A percentile compares a stretch with the other conserved stretches of the same genome.
Evolutionary conservation across 2,797 vertebrate species (phyloP).

Genomic region (Gymnopithys bicolor): DNA sequence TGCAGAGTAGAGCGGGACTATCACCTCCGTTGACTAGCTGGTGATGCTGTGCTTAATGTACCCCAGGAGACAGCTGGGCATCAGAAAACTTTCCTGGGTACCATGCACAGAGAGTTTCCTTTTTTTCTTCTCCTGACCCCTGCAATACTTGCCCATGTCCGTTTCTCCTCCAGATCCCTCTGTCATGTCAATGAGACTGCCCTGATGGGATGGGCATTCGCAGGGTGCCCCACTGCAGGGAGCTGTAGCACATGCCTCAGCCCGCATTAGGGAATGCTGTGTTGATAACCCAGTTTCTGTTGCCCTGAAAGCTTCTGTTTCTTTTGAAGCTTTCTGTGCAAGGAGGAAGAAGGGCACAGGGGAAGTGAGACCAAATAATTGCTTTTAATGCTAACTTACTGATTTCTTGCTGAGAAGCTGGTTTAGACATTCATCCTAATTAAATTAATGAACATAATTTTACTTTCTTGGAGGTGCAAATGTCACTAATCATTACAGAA

Average conservation of each 20-base stretch:
- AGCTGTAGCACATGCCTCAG: not conserved
- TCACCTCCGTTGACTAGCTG: not conserved
- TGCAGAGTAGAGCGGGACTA: not conserved
- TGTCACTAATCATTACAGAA: not conserved
- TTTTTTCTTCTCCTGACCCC: not conserved
- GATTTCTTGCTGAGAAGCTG: not conserved
- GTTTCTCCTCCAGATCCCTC: not conserved
- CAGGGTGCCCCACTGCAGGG: not conserved
- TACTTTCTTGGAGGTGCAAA: not conserved
- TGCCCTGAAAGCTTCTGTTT: not conserved
- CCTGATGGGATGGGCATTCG: not conserved
- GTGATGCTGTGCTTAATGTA: not conserved
- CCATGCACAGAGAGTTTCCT: not conserved
- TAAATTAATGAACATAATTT: not conserved
- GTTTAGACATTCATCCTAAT: not conserved
- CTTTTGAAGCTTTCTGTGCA: not conserved
- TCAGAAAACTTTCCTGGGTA: not conserved
- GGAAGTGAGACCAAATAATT: not conserved
- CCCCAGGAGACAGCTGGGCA: rapidly evolving
- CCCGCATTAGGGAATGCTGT: rapidly evolving
- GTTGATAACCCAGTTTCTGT: not conserved
- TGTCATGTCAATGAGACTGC: not conserved
- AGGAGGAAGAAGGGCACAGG: not conserved
- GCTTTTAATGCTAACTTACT: not conserved
- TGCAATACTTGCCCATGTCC: not conserved